Evolutionary conservation across 2,888 invertebrate genomes (phyloP).

Genomic region (Oscheius sp.): DNA sequence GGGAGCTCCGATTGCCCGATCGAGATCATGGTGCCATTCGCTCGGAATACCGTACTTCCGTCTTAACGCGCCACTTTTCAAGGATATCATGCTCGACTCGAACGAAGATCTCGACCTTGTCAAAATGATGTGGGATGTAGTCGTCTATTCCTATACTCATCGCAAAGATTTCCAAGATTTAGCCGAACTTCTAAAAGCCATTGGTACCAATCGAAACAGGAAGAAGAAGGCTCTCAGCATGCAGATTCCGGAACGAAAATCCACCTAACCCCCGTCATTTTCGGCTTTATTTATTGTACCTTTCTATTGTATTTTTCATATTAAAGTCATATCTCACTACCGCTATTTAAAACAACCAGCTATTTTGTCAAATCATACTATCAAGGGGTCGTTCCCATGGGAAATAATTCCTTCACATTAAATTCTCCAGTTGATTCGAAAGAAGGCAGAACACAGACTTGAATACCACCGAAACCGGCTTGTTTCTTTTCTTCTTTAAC

Average conservation of each 20-base stretch:
- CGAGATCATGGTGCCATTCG: slow-evolving; percentile 89
- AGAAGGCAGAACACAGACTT: too few species aligned
- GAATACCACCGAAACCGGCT: slow-evolving; percentile 30
- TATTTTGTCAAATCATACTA: too few species aligned
- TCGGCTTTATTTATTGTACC: too few species aligned
- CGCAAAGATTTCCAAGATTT: slow-evolving; percentile 52
- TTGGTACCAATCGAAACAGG: slow-evolving; percentile 37
- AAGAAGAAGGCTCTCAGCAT: neutral
- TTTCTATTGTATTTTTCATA: too few species aligned
- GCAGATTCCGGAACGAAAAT: too few species aligned
- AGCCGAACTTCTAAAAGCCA: slow-evolving; percentile 42
- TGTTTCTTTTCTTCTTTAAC: slow-evolving; percentile 25
- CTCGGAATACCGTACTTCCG: slow-evolving; percentile 83
- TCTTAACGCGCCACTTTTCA: slow-evolving; percentile 85
- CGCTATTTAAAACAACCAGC: too few species aligned
- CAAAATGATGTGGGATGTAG: slow-evolving; percentile 67
- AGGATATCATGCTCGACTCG: slow-evolving; percentile 63
- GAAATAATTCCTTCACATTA: too few species aligned
- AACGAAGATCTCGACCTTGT: slow-evolving; percentile 63
- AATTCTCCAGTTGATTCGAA: too few species aligned
- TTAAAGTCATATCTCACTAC: too few species aligned
- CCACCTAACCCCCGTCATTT: too few species aligned
- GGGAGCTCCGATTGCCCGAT: slow-evolving; percentile 90
- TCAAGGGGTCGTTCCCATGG: too few species aligned
- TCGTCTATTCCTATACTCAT: slow-evolving; percentile 60